Evolutionary conservation across 2,113 vertebrate genomes (phyloP).

Genomic region (Gavialis gangeticus): DNA sequence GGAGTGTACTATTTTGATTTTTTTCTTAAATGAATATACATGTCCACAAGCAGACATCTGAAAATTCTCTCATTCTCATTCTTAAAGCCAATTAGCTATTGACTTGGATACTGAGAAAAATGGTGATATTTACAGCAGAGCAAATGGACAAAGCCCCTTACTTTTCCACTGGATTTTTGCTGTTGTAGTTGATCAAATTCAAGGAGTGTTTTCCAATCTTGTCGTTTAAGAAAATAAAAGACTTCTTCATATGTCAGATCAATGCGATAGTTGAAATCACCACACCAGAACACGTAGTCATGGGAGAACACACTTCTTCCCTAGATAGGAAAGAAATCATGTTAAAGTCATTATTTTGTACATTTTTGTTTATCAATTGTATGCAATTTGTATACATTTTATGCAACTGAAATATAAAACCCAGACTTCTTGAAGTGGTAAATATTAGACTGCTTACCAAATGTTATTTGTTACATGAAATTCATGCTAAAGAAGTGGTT

Average conservation of each 20-base stretch:
- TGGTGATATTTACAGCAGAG: neutral
- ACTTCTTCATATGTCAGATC: slow-evolving; percentile 85
- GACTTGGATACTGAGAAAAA: neutral
- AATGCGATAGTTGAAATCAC: slow-evolving; percentile 86
- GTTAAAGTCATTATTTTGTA: neutral
- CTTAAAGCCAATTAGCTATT: neutral
- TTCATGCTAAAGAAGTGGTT: neutral
- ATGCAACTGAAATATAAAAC: neutral
- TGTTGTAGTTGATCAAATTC: slow-evolving; percentile 85
- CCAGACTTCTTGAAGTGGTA: neutral
- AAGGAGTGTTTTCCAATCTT: slow-evolving; percentile 84
- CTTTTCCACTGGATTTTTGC: slow-evolving; percentile 84
- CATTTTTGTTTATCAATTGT: neutral
- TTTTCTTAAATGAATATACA: neutral
- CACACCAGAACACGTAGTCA: slow-evolving; percentile 88
- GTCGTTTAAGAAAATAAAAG: slow-evolving; percentile 84
- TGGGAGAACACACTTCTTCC: slow-evolving; percentile 83
- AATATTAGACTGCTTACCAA: neutral
- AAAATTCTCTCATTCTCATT: neutral
- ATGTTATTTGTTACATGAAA: neutral
- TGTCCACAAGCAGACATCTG: neutral
- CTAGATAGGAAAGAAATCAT: slow-evolving; percentile 57
- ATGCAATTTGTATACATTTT: neutral
- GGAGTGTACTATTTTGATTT: neutral
- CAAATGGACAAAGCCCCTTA: slow-evolving; percentile 46